Conservation (phyloP, 2,113 vertebrate species). For the Notothenia coriiceps region DNA sequence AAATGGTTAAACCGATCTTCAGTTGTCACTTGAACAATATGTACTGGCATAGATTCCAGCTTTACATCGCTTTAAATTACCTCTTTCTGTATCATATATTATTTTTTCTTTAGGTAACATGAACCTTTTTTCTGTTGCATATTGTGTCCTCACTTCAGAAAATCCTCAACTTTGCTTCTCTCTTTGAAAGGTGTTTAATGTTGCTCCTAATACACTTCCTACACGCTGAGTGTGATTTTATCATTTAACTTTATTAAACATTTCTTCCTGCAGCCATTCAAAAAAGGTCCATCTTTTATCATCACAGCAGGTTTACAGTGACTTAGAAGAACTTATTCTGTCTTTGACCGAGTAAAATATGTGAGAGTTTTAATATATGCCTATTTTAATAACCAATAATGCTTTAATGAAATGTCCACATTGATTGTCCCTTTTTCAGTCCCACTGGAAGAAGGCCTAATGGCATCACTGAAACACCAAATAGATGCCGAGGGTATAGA, state of each 20-base stretch:
- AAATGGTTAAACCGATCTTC: no score
- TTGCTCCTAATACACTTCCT: background rate
- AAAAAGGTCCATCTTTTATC: background rate
- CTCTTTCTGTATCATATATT: no score
- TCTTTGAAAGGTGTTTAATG: background rate
- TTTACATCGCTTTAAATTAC: no score
- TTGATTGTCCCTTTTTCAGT: constrained; percentile 7
- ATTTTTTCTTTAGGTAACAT: no score
- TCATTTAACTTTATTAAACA: background rate
- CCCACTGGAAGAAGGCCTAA: background rate
- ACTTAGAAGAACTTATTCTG: background rate
- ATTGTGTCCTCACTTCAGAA: no score
- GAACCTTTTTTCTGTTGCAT: no score
- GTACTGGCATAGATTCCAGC: no score
- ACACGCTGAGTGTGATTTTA: background rate
- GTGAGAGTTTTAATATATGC: background rate
- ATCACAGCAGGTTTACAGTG: background rate
- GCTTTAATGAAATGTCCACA: constrained; percentile 10
- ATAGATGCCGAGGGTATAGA: background rate
- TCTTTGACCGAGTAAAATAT: background rate
- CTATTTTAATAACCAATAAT: background rate
- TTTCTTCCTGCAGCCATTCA: background rate
- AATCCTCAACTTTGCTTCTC: background rate
- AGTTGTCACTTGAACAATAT: no score
- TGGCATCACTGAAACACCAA: background rate